phyloP scores from a whole-genome alignment of 2,113 vertebrate genomes.

The Pontoporia blainvillei region DNA sequence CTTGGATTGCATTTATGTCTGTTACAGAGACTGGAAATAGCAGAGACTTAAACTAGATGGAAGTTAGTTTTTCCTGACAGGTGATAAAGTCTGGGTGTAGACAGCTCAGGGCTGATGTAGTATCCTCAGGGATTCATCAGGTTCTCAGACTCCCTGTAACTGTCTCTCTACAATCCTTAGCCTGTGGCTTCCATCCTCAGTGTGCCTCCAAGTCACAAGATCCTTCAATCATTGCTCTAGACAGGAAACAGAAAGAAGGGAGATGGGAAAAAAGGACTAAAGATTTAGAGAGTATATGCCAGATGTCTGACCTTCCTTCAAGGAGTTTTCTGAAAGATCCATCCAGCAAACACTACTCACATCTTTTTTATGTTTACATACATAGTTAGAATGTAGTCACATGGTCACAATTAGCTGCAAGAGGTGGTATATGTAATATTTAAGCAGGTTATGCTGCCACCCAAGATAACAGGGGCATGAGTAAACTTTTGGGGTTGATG shows the following conservation, averaged over 20 bases:
- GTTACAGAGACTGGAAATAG: neutral
- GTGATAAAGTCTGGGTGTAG: neutral
- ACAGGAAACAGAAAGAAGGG: neutral
- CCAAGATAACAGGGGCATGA: neutral
- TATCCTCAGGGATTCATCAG: neutral
- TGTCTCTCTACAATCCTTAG: neutral
- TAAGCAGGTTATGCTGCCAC: neutral
- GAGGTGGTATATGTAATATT: neutral
- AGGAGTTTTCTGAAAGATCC: neutral
- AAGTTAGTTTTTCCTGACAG: neutral
- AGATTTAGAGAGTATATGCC: neutral
- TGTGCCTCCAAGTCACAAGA: neutral
- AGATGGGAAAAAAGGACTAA: neutral
- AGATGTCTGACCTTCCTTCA: neutral
- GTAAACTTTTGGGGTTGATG: neutral
- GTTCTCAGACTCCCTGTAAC: neutral
- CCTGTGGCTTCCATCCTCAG: neutral
- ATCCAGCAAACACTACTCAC: neutral
- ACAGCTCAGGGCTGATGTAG: too few species aligned
- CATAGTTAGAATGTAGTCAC: neutral
- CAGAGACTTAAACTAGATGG: neutral
- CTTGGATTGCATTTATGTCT: neutral
- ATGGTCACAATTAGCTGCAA: neutral
- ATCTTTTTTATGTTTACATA: neutral
- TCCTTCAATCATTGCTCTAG: neutral